Percentiles rank a stretch among this genome's conserved stretches.
These are phyloP conservation scores for Neodon shergylaensis DNA, from an alignment of 2,113 vertebrate genomes.

Conservation along the genomic window DNA sequence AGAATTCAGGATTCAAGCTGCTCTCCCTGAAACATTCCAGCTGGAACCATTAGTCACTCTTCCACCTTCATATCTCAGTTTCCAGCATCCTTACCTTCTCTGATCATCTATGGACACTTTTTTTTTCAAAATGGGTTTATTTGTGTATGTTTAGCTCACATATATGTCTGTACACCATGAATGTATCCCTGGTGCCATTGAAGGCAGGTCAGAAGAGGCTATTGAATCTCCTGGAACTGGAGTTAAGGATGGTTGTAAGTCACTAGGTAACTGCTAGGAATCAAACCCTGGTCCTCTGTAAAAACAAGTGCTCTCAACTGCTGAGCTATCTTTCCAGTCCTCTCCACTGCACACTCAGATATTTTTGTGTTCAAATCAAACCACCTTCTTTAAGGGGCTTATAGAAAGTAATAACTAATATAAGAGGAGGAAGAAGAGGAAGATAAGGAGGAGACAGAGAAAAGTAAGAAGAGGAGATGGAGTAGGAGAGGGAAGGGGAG, in stretches of 20 bases:
- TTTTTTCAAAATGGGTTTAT: background rate
- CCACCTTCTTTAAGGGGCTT: background rate
- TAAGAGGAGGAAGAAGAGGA: background rate
- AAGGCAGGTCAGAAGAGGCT: background rate
- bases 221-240: background rate
- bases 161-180: background rate
- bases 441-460: background rate
- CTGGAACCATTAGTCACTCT: background rate
- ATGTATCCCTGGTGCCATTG: background rate
- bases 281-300: background rate
- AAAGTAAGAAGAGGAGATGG: background rate
- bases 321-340: background rate
- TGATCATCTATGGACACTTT: background rate
- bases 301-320: background rate
- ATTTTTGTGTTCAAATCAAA: background rate
- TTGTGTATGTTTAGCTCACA: background rate
- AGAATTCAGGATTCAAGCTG: conserved; percentile 39
- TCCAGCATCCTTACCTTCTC: background rate
- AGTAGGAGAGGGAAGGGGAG: background rate
- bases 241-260: background rate
- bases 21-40: background rate
- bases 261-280: background rate
- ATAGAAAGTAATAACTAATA: background rate
- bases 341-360: background rate
- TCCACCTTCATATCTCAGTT: background rate